Percentiles rank a stretch among this genome's conserved stretches.
Conservation (phyloP, 1,140 invertebrate species). For the Zaprionus kolodkinae region DNA sequence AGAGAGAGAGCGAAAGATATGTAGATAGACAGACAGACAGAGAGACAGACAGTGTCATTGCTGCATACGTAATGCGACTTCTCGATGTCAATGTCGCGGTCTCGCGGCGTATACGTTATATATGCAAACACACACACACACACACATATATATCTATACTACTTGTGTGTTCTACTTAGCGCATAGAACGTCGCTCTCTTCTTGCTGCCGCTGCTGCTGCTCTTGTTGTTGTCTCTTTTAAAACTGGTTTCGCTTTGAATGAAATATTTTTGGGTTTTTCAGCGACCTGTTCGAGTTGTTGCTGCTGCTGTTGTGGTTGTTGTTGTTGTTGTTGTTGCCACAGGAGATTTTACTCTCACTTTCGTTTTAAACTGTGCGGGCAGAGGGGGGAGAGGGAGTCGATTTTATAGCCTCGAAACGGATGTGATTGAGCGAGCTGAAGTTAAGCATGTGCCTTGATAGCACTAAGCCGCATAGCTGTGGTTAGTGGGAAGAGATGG, state of each 20-base stretch:
- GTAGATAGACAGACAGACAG: neutral
- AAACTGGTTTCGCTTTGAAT: slow-evolving; percentile 45
- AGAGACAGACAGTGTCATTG: neutral
- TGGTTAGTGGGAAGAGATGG: neutral
- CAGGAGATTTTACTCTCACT: slow-evolving; percentile 61
- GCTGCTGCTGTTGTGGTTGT: slow-evolving; percentile 22
- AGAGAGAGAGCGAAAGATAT: neutral
- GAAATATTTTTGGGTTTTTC: slow-evolving; percentile 29
- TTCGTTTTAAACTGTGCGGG: slow-evolving; percentile 53
- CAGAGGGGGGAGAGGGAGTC: neutral
- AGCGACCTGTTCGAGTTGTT: slow-evolving; percentile 33
- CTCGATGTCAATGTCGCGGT: slow-evolving; percentile 46
- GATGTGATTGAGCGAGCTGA: slow-evolving; percentile 37
- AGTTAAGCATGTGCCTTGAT: neutral
- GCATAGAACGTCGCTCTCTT: slow-evolving; percentile 24
- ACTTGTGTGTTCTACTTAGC: slow-evolving; percentile 32
- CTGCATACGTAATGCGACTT: slow-evolving; percentile 18
- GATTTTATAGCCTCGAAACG: slow-evolving; percentile 45
- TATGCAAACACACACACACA: neutral
- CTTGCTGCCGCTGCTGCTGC: slow-evolving; percentile 4
- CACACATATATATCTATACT: neutral
- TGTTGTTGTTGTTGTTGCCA: slow-evolving; percentile 33
- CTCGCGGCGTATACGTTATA: neutral
- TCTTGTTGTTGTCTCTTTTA: neutral
- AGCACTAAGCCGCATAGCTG: too few species aligned